These are phyloP conservation scores for Archocentrus centrarchus DNA, from an alignment of 2,113 vertebrate species.

Conservation along the genomic window DNA sequence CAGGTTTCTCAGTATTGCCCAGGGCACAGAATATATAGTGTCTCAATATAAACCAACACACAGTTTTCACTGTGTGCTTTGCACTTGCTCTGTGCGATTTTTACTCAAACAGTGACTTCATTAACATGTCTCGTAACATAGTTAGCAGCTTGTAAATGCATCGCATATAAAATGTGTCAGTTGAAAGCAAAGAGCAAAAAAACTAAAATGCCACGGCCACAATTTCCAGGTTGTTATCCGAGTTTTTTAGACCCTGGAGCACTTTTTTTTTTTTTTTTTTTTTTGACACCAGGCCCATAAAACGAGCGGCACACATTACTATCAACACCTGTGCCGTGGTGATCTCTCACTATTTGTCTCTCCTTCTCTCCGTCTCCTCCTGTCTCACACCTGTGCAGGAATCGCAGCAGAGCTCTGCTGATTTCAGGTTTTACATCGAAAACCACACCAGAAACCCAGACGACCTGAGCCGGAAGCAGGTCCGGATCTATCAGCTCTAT, in stretches of 20 bases:
- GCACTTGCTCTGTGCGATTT: conserved; percentile 49
- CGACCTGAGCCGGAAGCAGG: conserved; percentile 84
- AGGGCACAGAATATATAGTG: conserved; percentile 59
- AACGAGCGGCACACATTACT: conserved; percentile 52
- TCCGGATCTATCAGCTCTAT: conserved; percentile 86
- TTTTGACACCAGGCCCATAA: conserved; percentile 59
- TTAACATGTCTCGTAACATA: conserved; percentile 42
- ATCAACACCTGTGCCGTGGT: conserved; percentile 61
- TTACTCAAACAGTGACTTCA: conserved; percentile 45
- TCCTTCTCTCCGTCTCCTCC: conserved; percentile 14
- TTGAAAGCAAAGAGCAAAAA: conserved; percentile 43
- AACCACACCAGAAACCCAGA: conserved; percentile 84
- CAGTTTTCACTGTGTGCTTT: background rate
- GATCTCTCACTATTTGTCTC: conserved; percentile 31
- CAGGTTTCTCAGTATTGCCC: conserved; percentile 74
- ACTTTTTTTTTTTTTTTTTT: conserved; percentile 1
- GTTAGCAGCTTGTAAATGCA: conserved; percentile 67
- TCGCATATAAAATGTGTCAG: conserved; percentile 37
- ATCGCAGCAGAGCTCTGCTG: conserved; percentile 81
- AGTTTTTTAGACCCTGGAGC: conserved; percentile 49
- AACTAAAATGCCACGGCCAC: conserved; percentile 48
- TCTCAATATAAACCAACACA: conserved; percentile 46
- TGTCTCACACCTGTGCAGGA: conserved; percentile 70
- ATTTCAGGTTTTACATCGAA: conserved; percentile 85
- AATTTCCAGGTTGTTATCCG: conserved; percentile 51